Evolutionary conservation across 2,113 vertebrate genomes (phyloP).

Genomic region (Hyperopisus bebe): DNA sequence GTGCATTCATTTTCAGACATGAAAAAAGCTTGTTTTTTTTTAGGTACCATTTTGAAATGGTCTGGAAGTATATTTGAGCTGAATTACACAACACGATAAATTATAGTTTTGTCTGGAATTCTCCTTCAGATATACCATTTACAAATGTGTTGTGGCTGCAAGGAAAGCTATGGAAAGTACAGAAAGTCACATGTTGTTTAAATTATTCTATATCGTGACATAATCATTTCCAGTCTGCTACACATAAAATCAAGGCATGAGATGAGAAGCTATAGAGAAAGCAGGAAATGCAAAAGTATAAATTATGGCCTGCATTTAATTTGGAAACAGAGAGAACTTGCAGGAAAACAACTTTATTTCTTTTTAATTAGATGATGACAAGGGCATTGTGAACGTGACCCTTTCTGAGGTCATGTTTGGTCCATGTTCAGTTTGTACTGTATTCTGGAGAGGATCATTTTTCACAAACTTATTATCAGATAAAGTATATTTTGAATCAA

Average conservation of each 20-base stretch:
- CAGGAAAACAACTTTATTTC: not conserved
- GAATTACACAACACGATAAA: constrained; percentile 8
- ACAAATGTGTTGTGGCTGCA: not conserved
- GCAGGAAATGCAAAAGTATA: not conserved
- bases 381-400: not conserved
- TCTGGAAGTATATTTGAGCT: not conserved
- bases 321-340: not conserved
- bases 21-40: not conserved
- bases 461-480: not conserved
- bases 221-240: constrained; percentile 6
- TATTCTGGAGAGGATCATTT: not conserved
- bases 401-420: not conserved
- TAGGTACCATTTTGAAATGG: not conserved
- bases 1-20: not conserved
- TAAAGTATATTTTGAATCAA: not conserved
- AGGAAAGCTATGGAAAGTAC: not conserved
- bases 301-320: not conserved
- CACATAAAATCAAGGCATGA: not conserved
- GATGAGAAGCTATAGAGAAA: not conserved
- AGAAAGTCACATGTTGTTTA: constrained; percentile 7
- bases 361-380: not conserved
- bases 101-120: constrained; percentile 5
- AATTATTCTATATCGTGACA: constrained; percentile 10
- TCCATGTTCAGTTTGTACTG: not conserved
- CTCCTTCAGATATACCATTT: not conserved